Percentiles rank a stretch among this genome's conserved stretches.
phyloP scores from a whole-genome alignment of 2,113 vertebrate genomes.

The Nesoenas mayeri region DNA sequence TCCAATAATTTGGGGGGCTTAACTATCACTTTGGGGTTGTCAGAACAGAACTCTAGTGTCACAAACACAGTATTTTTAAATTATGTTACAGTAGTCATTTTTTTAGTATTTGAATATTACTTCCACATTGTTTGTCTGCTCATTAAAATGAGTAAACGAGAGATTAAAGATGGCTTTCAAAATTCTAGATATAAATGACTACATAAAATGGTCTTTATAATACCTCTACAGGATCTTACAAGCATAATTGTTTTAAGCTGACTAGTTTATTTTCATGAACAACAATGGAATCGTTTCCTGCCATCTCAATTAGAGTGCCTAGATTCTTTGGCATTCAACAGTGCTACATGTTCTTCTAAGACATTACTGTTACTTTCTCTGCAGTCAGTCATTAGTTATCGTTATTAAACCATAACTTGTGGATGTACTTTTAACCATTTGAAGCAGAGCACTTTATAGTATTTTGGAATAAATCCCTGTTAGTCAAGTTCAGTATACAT shows the following conservation, averaged over 20 bases:
- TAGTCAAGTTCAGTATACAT: not conserved
- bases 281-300: not conserved
- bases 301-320: not conserved
- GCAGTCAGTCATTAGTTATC: not conserved
- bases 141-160: not conserved
- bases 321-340: not conserved
- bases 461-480: not conserved
- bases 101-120: not conserved
- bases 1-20: not conserved
- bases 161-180: not conserved
- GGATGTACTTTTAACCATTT: not conserved
- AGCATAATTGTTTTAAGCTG: not conserved
- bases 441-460: not conserved
- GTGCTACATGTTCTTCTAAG: not conserved
- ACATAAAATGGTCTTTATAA: not conserved
- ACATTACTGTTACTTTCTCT: not conserved
- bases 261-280: not conserved
- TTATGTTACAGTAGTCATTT: not conserved
- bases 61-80: not conserved
- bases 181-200: not conserved
- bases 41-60: not conserved
- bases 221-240: not conserved
- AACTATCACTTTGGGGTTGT: not conserved
- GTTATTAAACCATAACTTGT: not conserved
- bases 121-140: not conserved